Percentiles rank a stretch among this genome's conserved stretches.
These are phyloP conservation scores for Phataginus tricuspis DNA, from an alignment of 2,797 vertebrate species.

Conservation along the genomic window DNA sequence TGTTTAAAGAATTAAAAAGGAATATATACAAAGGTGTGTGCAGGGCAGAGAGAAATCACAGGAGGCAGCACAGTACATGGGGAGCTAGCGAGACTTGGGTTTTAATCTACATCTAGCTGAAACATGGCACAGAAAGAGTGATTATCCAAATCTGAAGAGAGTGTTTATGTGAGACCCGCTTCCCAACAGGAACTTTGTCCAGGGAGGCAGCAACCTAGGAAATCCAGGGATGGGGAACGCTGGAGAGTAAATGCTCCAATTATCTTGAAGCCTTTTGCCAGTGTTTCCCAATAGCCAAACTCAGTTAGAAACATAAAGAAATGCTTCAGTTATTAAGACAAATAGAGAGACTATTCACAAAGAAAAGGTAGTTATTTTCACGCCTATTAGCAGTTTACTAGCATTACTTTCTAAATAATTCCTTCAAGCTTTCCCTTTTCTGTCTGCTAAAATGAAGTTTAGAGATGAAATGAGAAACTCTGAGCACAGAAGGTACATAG, in stretches of 20 bases:
- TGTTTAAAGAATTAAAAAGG: not conserved
- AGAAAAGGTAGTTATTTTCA: too few species aligned
- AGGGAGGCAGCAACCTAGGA: not conserved
- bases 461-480: too few species aligned
- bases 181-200: not conserved
- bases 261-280: not conserved
- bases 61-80: not conserved
- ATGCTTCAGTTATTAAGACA: not conserved
- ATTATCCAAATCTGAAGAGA: not conserved
- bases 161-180: not conserved
- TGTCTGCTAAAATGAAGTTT: too few species aligned
- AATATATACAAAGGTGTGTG: not conserved
- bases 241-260: not conserved
- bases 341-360: not conserved
- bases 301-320: not conserved
- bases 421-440: too few species aligned
- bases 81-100: not conserved
- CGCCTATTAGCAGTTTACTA: too few species aligned
- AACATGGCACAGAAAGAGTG: not conserved
- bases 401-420: too few species aligned
- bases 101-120: not conserved
- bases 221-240: not conserved
- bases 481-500: too few species aligned
- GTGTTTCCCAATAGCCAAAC: not conserved
- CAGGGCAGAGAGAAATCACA: not conserved